These are phyloP conservation scores for Alligator sinensis DNA, from an alignment of 2,113 vertebrate species.

Conservation along the genomic window DNA sequence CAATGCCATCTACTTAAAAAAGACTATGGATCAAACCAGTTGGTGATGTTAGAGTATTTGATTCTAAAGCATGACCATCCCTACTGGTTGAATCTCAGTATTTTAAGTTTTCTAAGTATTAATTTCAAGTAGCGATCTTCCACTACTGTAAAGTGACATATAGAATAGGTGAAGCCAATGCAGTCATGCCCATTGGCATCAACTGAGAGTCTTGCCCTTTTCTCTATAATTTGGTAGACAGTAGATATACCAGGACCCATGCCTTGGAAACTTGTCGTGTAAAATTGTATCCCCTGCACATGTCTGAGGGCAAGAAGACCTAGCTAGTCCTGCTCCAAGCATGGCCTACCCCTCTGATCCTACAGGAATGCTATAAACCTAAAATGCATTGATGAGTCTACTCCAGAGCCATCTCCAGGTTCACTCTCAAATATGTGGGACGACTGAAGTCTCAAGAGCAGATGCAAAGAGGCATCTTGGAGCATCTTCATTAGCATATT, in stretches of 20 bases:
- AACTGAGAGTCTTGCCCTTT: background rate
- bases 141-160: background rate
- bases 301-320: too few relatives aligned
- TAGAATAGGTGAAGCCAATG: background rate
- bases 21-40: background rate
- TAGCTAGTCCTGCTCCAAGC: too few relatives aligned
- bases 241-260: fast-evolving
- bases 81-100: background rate
- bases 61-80: background rate
- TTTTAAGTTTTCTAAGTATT: background rate
- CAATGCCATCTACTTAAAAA: background rate
- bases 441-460: too few relatives aligned
- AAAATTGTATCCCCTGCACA: too few relatives aligned
- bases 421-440: too few relatives aligned
- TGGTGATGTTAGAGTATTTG: fast-evolving
- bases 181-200: background rate
- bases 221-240: background rate
- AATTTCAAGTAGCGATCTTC: fast-evolving
- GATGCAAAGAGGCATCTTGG: too few relatives aligned
- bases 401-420: too few relatives aligned
- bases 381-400: too few relatives aligned
- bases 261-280: too few relatives aligned
- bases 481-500: too few relatives aligned
- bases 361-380: too few relatives aligned
- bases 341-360: too few relatives aligned